Evolutionary conservation across 2,797 vertebrate species (phyloP).

Genomic region (Sebastes oblongus): DNA sequence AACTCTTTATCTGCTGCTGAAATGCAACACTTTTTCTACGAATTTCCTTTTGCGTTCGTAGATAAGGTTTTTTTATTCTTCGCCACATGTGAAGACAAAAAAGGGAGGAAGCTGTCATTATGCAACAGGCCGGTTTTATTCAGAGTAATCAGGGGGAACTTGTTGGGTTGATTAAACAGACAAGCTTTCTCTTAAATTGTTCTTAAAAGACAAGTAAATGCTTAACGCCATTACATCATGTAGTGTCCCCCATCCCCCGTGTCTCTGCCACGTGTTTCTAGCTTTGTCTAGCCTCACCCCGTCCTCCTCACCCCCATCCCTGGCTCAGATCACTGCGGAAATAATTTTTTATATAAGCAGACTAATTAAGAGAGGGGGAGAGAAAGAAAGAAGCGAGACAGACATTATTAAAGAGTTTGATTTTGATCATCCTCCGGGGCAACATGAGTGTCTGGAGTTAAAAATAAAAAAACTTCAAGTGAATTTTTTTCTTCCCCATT

Average conservation of each 20-base stretch:
- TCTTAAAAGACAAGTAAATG: neutral
- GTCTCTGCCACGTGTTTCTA: neutral
- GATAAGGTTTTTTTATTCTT: slow-evolving; percentile 48
- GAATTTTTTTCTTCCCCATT: neutral
- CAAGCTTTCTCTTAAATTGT: neutral
- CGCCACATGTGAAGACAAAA: neutral
- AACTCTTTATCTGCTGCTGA: slow-evolving; percentile 73
- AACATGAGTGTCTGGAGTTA: neutral
- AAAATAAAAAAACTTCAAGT: neutral
- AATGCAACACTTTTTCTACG: slow-evolving; percentile 48
- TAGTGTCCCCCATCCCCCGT: neutral
- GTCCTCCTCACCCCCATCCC: no score
- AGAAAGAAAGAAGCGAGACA: neutral
- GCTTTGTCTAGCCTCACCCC: neutral
- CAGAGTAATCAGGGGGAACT: neutral
- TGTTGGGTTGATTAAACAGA: neutral
- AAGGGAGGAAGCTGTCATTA: neutral
- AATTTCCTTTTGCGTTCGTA: slow-evolving; percentile 35
- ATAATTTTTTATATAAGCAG: neutral
- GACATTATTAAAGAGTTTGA: neutral
- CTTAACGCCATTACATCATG: neutral
- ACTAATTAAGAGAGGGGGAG: neutral
- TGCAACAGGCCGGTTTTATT: neutral
- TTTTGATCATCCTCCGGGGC: neutral
- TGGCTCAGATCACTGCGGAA: slow-evolving; percentile 1